Conservation (phyloP, 2,113 vertebrate genomes). For the Psilopogon haemacephalus region DNA sequence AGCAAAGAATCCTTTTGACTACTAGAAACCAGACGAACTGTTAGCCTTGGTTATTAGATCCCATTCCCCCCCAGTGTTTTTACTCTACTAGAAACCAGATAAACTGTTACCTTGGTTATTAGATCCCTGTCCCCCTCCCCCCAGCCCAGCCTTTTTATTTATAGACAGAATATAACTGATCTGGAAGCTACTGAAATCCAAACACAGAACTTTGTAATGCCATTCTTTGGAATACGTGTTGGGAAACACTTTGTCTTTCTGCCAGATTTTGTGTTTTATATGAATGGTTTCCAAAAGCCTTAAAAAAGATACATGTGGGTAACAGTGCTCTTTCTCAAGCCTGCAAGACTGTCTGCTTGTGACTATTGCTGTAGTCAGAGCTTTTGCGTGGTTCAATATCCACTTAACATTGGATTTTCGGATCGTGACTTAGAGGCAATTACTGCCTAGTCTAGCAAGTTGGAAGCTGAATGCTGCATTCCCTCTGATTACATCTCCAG, state of each 20-base stretch:
- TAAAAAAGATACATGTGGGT: background rate
- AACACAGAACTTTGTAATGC: background rate
- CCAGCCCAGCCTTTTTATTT: background rate
- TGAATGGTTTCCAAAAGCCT: background rate
- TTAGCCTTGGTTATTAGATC: background rate
- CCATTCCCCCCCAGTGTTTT: background rate
- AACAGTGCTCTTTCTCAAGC: background rate
- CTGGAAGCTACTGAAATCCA: background rate
- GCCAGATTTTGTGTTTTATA: background rate
- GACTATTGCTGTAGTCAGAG: background rate
- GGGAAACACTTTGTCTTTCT: background rate
- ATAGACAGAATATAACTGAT: background rate
- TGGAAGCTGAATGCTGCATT: background rate
- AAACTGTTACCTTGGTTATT: background rate
- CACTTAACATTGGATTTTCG: constrained; percentile 14
- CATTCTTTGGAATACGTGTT: background rate
- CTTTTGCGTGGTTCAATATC: constrained; percentile 15
- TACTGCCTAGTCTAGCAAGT: background rate
- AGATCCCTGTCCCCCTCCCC: background rate
- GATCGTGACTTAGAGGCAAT: constrained; percentile 23
- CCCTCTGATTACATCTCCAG: background rate
- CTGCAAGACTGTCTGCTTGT: background rate
- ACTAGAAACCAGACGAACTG: background rate
- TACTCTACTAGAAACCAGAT: background rate
- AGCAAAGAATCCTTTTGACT: background rate